These are phyloP conservation scores for Intellagama lesueurii DNA, from an alignment of 2,797 vertebrate genomes.

Conservation along the genomic window DNA sequence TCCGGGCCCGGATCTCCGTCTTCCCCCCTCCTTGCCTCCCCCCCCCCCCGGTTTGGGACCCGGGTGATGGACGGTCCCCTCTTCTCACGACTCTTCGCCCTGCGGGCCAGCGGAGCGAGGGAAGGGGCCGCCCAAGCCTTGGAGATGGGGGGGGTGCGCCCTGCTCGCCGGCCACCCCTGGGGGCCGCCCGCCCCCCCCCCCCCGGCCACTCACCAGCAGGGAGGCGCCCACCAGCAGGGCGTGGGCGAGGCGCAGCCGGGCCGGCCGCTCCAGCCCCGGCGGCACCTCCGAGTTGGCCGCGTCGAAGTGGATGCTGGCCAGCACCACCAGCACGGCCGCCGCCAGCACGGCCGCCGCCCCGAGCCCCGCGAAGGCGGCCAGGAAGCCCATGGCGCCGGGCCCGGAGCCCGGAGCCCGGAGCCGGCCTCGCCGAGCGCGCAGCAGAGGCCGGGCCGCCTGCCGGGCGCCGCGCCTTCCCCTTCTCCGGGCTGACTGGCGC, in stretches of 20 bases:
- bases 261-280: conserved; percentile 76
- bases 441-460: neutral
- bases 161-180: neutral
- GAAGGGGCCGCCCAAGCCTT: no score
- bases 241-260: conserved; percentile 79
- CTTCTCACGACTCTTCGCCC: no score
- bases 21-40: neutral
- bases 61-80: neutral
- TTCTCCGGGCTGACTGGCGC: neutral
- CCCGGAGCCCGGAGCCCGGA: no score
- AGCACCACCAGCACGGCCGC: conserved; percentile 75
- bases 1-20: neutral
- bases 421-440: no score
- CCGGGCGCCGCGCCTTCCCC: neutral
- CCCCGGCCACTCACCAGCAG: conserved; percentile 80
- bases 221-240: conserved; percentile 75
- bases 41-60: neutral
- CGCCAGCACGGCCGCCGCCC: conserved; percentile 53
- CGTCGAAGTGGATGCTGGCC: conserved; percentile 82
- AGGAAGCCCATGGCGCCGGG: conserved; percentile 63
- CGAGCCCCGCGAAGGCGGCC: conserved; percentile 75
- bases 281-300: conserved; percentile 85
- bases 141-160: no score
- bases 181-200: neutral
- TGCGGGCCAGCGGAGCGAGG: no score